A percentile compares a stretch with the other conserved stretches of the same genome.
phyloP scores from a whole-genome alignment of 1,140 invertebrate genomes.

The Zaprionus kolodkinae region DNA sequence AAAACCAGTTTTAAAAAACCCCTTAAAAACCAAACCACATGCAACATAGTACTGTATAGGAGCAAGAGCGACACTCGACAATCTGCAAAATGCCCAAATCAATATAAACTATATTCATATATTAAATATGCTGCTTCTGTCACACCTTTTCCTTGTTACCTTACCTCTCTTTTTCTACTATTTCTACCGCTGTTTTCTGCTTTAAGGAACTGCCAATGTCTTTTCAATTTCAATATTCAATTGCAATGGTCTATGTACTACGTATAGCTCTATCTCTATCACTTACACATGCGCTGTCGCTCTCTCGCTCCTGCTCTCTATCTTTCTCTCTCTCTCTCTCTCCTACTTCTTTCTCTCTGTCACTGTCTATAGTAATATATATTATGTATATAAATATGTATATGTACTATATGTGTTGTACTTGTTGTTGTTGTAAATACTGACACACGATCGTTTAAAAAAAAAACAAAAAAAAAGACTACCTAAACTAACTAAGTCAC shows the following conservation, averaged over 20 bases:
- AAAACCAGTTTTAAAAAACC: constrained; percentile 19
- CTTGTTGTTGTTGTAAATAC: constrained; percentile 57
- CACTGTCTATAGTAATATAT: constrained; percentile 16
- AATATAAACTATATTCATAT: constrained; percentile 10
- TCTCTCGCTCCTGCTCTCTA: constrained; percentile 12
- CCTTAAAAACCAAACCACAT: constrained; percentile 9
- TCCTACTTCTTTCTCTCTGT: constrained; percentile 7
- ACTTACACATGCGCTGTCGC: not conserved
- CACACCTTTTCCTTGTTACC: not conserved
- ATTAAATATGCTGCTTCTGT: constrained; percentile 25
- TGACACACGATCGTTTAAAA: constrained; percentile 10
- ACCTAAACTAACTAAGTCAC: constrained; percentile 1
- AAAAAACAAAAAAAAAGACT: not conserved
- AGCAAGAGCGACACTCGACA: constrained; percentile 5
- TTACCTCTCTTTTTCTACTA: constrained; percentile 9
- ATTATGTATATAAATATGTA: constrained; percentile 21
- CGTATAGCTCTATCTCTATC: not conserved
- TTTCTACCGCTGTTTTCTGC: constrained; percentile 2
- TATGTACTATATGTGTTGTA: constrained; percentile 45
- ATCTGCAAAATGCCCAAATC: not conserved
- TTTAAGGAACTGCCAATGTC: not conserved
- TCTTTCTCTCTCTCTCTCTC: constrained; percentile 15
- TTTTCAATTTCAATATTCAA: not conserved
- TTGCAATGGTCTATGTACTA: constrained; percentile 2
- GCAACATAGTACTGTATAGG: constrained; percentile 6